A percentile compares a stretch with the other conserved stretches of the same genome.
Evolutionary conservation across 1,140 invertebrate species (phyloP).

Genomic region (Drosophila biarmipes): DNA sequence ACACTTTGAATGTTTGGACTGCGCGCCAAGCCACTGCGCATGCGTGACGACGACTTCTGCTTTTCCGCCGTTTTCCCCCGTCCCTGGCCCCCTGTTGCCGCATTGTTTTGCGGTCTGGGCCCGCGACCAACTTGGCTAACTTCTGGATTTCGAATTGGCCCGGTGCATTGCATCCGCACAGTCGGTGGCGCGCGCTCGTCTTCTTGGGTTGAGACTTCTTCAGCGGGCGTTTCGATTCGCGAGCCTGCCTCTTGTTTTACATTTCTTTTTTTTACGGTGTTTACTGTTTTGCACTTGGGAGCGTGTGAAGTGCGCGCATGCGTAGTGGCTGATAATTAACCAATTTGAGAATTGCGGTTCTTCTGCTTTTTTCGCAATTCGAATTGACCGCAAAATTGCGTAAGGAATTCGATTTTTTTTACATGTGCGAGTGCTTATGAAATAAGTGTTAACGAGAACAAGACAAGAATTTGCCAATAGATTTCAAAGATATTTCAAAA

Average conservation of each 20-base stretch:
- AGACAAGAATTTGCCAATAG: not conserved
- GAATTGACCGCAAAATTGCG: constrained; percentile 36
- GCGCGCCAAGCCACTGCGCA: constrained; percentile 22
- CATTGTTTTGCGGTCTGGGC: constrained; percentile 47
- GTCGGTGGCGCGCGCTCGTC: constrained; percentile 71
- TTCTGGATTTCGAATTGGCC: constrained; percentile 58
- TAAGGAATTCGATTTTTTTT: constrained; percentile 20
- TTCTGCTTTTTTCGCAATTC: constrained; percentile 32
- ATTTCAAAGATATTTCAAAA: not conserved
- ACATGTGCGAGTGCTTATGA: not conserved
- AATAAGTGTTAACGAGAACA: not conserved
- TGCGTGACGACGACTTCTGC: constrained; percentile 25
- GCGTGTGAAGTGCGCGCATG: constrained; percentile 66
- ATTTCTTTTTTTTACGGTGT: constrained; percentile 11
- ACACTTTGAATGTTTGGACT: not conserved
- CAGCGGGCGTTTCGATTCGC: constrained; percentile 5
- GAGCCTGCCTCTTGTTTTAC: constrained; percentile 4
- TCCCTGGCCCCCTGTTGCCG: constrained; percentile 19
- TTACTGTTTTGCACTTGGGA: constrained; percentile 17
- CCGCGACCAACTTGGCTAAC: constrained; percentile 56
- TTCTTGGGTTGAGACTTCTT: constrained; percentile 44
- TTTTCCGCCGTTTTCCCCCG: constrained; percentile 7
- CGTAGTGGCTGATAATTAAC: constrained; percentile 40
- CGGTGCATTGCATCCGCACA: constrained; percentile 72
- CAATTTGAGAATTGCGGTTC: constrained; percentile 66